Evolutionary conservation across 2,888 invertebrate genomes (phyloP).

Genomic region (Congeria kusceri): DNA sequence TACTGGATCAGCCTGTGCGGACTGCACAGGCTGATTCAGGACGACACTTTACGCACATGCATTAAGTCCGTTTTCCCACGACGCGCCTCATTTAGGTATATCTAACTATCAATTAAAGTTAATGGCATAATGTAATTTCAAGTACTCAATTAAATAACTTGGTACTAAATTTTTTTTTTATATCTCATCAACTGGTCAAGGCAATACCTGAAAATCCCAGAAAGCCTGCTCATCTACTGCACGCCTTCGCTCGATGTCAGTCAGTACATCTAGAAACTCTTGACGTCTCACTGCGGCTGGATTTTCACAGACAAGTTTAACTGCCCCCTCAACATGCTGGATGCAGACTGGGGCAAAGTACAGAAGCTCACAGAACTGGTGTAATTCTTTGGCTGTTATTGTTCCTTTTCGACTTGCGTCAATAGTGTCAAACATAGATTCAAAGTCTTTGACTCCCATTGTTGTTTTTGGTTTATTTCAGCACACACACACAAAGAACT

Average conservation of each 20-base stretch:
- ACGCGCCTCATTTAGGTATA: too few relatives aligned
- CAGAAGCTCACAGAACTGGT: constrained; percentile 72
- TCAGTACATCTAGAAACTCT: constrained; percentile 74
- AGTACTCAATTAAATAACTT: too few relatives aligned
- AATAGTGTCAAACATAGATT: constrained; percentile 73
- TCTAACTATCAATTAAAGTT: too few relatives aligned
- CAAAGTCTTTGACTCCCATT: constrained; percentile 76
- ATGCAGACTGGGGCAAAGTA: constrained; percentile 65
- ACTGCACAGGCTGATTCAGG: too few relatives aligned
- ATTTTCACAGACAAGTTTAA: constrained; percentile 71
- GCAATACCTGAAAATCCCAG: constrained; percentile 80
- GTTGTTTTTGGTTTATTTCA: too few relatives aligned
- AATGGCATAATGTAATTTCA: too few relatives aligned
- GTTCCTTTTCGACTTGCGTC: constrained; percentile 75
- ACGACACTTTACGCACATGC: too few relatives aligned
- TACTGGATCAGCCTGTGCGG: too few relatives aligned
- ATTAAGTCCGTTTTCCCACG: too few relatives aligned
- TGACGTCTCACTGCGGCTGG: constrained; percentile 61
- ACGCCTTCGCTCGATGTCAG: constrained; percentile 76
- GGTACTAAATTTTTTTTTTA: too few relatives aligned
- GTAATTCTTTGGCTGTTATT: constrained; percentile 72
- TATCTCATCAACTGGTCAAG: too few relatives aligned
- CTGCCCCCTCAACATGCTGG: constrained; percentile 73
- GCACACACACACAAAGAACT: too few relatives aligned
- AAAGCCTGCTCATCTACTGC: constrained; percentile 77